A percentile compares a stretch with the other conserved stretches of the same genome.
These are phyloP conservation scores for Sialis fuliginosa DNA, from an alignment of 2,888 invertebrate species.

Conservation along the genomic window DNA sequence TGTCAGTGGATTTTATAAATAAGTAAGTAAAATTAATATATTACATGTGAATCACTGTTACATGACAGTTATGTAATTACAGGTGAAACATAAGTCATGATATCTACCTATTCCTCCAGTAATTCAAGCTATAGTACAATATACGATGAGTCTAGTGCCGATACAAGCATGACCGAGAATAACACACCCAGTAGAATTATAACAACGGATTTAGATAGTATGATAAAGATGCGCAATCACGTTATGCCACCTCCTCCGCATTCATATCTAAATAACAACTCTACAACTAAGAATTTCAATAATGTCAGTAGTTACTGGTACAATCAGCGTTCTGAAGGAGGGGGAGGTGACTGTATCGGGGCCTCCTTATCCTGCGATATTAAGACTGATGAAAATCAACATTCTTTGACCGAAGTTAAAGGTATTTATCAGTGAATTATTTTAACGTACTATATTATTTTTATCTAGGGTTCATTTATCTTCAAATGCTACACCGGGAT, in stretches of 20 bases:
- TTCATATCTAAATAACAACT: constrained; percentile 4
- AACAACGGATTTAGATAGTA: neutral
- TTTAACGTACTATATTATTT: no score
- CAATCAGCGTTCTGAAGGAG: neutral
- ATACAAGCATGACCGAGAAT: neutral
- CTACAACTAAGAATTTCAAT: constrained; percentile 3
- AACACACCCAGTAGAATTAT: neutral
- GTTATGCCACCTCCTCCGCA: constrained; percentile 15
- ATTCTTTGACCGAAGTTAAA: no score
- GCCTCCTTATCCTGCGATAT: neutral
- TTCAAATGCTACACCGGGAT: no score
- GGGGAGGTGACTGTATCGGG: constrained; percentile 3
- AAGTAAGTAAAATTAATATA: neutral
- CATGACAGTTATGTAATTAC: no score
- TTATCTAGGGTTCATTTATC: no score
- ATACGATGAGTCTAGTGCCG: neutral
- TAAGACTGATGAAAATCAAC: no score
- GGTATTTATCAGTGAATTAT: no score
- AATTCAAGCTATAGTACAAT: neutral
- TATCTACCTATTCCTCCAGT: neutral
- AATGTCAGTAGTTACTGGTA: neutral
- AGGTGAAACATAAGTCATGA: no score
- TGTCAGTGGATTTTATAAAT: neutral
- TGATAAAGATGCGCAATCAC: constrained; percentile 1
- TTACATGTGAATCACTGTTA: neutral